Conservation (phyloP, 2,797 vertebrate species). For the Pangasius krempfi region DNA sequence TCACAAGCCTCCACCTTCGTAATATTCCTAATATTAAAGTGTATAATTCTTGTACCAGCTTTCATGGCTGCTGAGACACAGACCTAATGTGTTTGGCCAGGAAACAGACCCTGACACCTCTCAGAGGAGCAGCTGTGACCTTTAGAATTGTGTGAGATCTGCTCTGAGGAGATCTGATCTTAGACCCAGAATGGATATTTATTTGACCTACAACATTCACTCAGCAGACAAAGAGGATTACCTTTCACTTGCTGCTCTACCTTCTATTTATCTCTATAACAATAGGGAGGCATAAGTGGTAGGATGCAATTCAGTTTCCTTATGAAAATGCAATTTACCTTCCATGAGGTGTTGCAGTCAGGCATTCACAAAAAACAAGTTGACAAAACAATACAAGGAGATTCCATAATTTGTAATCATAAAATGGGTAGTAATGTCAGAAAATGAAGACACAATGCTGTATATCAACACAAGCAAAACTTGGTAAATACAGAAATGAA, state of each 20-base stretch:
- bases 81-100: not conserved
- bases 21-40: not conserved
- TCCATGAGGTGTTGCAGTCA: not conserved
- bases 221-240: constrained; percentile 6
- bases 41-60: not conserved
- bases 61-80: not conserved
- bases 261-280: not conserved
- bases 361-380: not conserved
- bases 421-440: not conserved
- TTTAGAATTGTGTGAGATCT: constrained; percentile 14
- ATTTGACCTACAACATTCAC: constrained; percentile 18
- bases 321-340: not conserved
- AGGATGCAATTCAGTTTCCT: not conserved
- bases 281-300: not conserved
- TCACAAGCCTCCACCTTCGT: not conserved
- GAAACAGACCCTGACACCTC: constrained; percentile 17
- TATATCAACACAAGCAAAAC: not conserved
- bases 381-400: not conserved
- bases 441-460: not conserved
- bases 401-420: not conserved
- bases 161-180: constrained; percentile 9
- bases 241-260: not conserved
- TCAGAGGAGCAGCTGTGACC: constrained; percentile 16
- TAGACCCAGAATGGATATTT: constrained; percentile 9
- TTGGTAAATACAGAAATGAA: not conserved